A percentile compares a stretch with the other conserved stretches of the same genome.
Conservation (phyloP, 2,113 vertebrate species). For the Ibidorhyncha struthersii region DNA sequence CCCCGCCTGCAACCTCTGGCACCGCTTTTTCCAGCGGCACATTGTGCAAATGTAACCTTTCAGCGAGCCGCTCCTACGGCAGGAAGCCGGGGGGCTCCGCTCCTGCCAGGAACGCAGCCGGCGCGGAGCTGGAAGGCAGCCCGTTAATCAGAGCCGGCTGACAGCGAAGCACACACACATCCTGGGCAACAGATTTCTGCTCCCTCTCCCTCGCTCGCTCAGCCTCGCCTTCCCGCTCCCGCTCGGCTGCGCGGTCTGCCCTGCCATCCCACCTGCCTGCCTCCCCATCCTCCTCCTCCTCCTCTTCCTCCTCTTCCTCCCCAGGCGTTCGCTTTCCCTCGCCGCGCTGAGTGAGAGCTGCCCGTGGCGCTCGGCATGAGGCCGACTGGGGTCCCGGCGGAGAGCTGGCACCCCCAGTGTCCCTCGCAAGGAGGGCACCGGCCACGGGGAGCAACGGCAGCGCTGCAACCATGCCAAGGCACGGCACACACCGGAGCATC, state of each 20-base stretch:
- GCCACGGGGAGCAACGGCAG: background rate
- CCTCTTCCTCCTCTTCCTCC: background rate
- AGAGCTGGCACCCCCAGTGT: fast-evolving
- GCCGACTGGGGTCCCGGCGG: background rate
- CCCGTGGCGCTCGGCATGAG: fast-evolving
- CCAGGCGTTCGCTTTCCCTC: fast-evolving
- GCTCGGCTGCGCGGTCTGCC: background rate
- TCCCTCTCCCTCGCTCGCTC: constrained; percentile 27
- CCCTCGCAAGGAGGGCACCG: fast-evolving
- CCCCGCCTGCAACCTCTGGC: constrained; percentile 63
- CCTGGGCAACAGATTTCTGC: constrained; percentile 64
- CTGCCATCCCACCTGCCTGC: background rate
- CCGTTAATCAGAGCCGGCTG: constrained; percentile 85
- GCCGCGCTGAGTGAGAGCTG: fast-evolving
- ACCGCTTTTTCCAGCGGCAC: constrained; percentile 83
- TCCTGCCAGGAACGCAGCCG: constrained; percentile 86
- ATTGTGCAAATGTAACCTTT: constrained; percentile 95
- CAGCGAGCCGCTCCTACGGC: constrained; percentile 80
- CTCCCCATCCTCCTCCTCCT: background rate
- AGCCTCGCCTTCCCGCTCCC: constrained; percentile 32
- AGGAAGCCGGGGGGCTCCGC: constrained; percentile 82
- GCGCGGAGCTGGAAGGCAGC: constrained; percentile 86
- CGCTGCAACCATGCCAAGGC: fast-evolving
- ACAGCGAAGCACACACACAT: constrained; percentile 65
- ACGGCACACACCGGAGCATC: fast-evolving